Percentiles rank a stretch among this genome's conserved stretches.
Conservation (phyloP, 2,113 vertebrate genomes). For the Phaethornis superciliosus region DNA sequence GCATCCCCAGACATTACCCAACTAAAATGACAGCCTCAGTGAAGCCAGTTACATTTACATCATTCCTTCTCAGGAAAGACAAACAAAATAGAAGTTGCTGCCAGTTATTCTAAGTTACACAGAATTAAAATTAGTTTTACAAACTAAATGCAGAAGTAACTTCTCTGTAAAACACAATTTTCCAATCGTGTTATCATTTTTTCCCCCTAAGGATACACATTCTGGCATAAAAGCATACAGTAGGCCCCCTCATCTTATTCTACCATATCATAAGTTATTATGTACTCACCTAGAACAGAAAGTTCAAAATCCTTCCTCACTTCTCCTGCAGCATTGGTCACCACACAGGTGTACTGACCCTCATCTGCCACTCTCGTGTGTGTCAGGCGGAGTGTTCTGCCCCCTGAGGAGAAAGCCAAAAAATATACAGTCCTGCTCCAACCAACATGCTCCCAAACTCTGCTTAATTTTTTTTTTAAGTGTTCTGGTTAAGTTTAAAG, state of each 20-base stretch:
- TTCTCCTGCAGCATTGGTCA: constrained; percentile 89
- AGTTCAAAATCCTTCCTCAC: constrained; percentile 87
- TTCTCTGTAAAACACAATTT: neutral
- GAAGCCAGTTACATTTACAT: neutral
- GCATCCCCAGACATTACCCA: neutral
- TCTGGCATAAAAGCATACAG: neutral
- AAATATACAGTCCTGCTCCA: neutral
- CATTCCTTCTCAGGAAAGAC: neutral
- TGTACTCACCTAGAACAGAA: constrained; percentile 83
- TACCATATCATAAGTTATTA: neutral
- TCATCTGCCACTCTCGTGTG: constrained; percentile 79
- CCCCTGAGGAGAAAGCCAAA: constrained; percentile 76
- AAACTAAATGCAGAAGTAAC: neutral
- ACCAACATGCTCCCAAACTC: neutral
- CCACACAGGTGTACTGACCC: constrained; percentile 89
- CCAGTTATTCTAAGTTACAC: neutral
- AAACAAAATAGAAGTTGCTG: neutral
- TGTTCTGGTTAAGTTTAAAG: neutral
- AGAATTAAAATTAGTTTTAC: neutral
- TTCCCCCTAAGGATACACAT: rapidly evolving
- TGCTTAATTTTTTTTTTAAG: too few species aligned
- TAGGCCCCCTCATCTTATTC: neutral
- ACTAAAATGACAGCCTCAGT: neutral
- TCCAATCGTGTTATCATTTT: neutral
- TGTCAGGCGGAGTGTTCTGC: constrained; percentile 84